A percentile compares a stretch with the other conserved stretches of the same genome.
These are phyloP conservation scores for Volucella zonaria DNA, from an alignment of 2,888 invertebrate genomes.

Conservation along the genomic window DNA sequence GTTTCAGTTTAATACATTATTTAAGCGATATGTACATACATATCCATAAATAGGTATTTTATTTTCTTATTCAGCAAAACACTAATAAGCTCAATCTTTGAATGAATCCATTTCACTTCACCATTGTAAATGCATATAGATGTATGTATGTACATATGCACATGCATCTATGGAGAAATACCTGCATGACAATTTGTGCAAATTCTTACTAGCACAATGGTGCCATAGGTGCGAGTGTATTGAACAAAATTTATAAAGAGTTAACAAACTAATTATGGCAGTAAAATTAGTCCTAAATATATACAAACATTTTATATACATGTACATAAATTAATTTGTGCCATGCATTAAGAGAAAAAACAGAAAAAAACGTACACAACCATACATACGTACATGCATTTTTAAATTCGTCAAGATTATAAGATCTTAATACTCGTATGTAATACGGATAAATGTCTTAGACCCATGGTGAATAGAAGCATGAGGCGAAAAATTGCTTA, in stretches of 20 bases:
- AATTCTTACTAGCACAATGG: slow-evolving; percentile 36
- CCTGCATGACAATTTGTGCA: slow-evolving; percentile 40
- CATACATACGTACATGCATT: slow-evolving; percentile 25
- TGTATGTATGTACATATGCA: neutral
- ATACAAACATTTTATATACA: slow-evolving; percentile 16
- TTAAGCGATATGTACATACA: slow-evolving; percentile 64
- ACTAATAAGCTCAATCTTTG: slow-evolving; percentile 10
- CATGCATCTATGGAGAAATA: slow-evolving; percentile 11
- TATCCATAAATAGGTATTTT: neutral
- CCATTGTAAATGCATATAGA: slow-evolving; percentile 12
- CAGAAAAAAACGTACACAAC: slow-evolving; percentile 35
- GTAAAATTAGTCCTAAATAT: slow-evolving; percentile 2
- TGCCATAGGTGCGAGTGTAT: slow-evolving; percentile 14
- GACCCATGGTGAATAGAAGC: slow-evolving; percentile 81
- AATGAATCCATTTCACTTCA: slow-evolving; percentile 5
- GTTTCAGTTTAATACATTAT: slow-evolving; percentile 6
- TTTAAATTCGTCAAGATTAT: slow-evolving; percentile 51
- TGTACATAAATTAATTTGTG: slow-evolving; percentile 44
- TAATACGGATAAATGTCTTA: slow-evolving; percentile 61
- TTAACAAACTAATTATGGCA: slow-evolving; percentile 16
- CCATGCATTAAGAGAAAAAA: slow-evolving; percentile 16
- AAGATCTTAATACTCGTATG: slow-evolving; percentile 20
- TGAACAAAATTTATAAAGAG: slow-evolving; percentile 21
- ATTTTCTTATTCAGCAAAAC: slow-evolving; percentile 15
- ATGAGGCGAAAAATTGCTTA: slow-evolving; percentile 81